A percentile compares a stretch with the other conserved stretches of the same genome.
Evolutionary conservation across 1,140 invertebrate species (phyloP).

Genomic region (Bicyclus anynana): DNA sequence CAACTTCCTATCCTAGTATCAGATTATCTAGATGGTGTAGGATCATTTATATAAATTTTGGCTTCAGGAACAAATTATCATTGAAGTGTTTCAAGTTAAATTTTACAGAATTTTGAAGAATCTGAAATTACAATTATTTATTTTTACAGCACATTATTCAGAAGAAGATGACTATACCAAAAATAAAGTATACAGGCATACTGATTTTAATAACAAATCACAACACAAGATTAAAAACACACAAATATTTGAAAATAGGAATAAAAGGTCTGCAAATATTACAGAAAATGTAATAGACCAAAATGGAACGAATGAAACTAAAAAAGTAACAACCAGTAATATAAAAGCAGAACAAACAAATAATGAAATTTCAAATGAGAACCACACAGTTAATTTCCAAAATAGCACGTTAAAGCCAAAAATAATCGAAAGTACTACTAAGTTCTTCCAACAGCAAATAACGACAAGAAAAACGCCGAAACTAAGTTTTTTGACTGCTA

Average conservation of each 20-base stretch:
- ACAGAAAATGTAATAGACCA: constrained; percentile 33
- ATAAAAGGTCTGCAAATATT: constrained; percentile 40
- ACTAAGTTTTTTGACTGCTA: constrained; percentile 20
- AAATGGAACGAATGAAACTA: neutral
- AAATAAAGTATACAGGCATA: constrained; percentile 17
- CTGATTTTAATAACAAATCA: constrained; percentile 1
- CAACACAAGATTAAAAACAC: constrained; percentile 22
- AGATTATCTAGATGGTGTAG: no score
- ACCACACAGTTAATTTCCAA: neutral
- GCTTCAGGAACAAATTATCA: no score
- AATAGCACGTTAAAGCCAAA: neutral
- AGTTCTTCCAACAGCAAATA: neutral
- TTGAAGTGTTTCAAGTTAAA: no score
- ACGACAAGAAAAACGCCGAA: constrained; percentile 11
- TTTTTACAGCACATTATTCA: constrained; percentile 29
- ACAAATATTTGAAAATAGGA: constrained; percentile 24
- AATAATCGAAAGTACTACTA: neutral
- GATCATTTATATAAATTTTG: no score
- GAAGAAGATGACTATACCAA: constrained; percentile 35
- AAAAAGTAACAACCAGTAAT: no score
- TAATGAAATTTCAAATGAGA: neutral
- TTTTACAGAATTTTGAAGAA: no score
- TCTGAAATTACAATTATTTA: neutral
- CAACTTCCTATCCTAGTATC: no score
- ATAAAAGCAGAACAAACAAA: no score